phyloP scores from a whole-genome alignment of 64 coral and sea anemone species.

The Astreopora myriophthalma region DNA sequence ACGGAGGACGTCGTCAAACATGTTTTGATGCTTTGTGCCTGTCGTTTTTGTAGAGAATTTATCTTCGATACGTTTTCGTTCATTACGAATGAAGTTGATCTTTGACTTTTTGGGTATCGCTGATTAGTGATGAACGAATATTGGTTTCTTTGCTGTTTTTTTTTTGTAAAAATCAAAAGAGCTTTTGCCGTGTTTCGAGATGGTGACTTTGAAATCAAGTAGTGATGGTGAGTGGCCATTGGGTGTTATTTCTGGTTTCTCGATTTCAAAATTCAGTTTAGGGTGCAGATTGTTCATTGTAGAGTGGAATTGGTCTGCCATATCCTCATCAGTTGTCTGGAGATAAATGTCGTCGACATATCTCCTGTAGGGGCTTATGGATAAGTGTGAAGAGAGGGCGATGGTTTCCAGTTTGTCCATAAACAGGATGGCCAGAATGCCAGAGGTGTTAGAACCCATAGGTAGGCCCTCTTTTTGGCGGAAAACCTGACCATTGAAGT shows the following conservation, averaged over 20 bases:
- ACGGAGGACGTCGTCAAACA: background rate
- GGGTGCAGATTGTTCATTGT: slow-evolving; percentile 33
- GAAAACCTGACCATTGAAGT: background rate
- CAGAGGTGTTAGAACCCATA: background rate
- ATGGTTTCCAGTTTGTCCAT: slow-evolving; percentile 12
- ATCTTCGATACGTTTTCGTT: too few species aligned
- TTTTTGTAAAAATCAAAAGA: slow-evolving; percentile 16
- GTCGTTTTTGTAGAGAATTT: background rate
- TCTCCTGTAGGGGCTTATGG: background rate
- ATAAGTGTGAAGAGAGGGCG: background rate
- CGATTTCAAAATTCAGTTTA: slow-evolving; percentile 49
- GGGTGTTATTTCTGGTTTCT: slow-evolving; percentile 6
- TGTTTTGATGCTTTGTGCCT: background rate
- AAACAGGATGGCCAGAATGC: background rate
- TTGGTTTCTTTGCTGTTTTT: slow-evolving; percentile 28
- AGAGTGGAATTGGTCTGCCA: slow-evolving; percentile 32
- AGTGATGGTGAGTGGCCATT: slow-evolving; percentile 21
- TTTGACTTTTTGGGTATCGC: too few species aligned
- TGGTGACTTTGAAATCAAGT: slow-evolving; percentile 38
- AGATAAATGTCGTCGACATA: slow-evolving; percentile 44
- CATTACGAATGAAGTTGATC: too few species aligned
- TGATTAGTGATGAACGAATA: slow-evolving; percentile 16
- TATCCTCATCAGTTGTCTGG: slow-evolving; percentile 23
- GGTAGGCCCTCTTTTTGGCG: slow-evolving; percentile 4
- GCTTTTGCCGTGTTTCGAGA: background rate